Percentiles rank a stretch among this genome's conserved stretches.
phyloP scores from a whole-genome alignment of 2,888 invertebrate species.

The Ganaspis brasiliensis region DNA sequence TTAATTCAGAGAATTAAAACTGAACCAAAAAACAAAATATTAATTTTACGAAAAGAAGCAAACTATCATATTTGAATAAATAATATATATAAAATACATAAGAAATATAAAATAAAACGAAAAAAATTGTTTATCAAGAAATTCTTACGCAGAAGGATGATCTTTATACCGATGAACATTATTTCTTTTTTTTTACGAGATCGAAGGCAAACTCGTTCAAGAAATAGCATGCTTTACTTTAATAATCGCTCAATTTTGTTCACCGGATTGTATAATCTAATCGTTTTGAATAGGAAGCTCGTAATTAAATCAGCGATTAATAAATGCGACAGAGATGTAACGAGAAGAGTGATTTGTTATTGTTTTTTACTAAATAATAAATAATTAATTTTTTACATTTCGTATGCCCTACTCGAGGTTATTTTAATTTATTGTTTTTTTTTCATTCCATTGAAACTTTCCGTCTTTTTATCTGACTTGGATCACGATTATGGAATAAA shows the following conservation, averaged over 20 bases:
- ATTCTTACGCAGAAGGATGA: slow-evolving; percentile 3
- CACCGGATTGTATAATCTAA: slow-evolving; percentile 8
- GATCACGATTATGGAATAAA: slow-evolving; percentile 12
- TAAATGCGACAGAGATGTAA: slow-evolving; percentile 6
- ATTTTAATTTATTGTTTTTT: not conserved
- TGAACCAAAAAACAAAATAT: too few relatives aligned
- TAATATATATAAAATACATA: not conserved
- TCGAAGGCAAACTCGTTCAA: slow-evolving; percentile 18
- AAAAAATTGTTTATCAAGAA: slow-evolving; percentile 25
- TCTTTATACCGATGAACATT: slow-evolving; percentile 3
- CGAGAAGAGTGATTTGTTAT: not conserved
- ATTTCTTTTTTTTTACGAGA: slow-evolving; percentile 11
- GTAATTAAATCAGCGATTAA: slow-evolving; percentile 11
- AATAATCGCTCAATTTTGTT: slow-evolving; percentile 33
- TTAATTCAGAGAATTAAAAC: too few relatives aligned
- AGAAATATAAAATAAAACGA: not conserved
- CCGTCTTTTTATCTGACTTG: not conserved
- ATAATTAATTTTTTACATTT: not conserved
- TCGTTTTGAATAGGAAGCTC: slow-evolving; percentile 5
- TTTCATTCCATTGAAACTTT: not conserved
- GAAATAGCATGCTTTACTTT: slow-evolving; percentile 17
- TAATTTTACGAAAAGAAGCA: not conserved
- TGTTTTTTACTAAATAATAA: not conserved
- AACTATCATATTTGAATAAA: not conserved
- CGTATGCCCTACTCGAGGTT: not conserved